phyloP scores from a whole-genome alignment of 2,797 vertebrate genomes.

The Lates japonicus region DNA sequence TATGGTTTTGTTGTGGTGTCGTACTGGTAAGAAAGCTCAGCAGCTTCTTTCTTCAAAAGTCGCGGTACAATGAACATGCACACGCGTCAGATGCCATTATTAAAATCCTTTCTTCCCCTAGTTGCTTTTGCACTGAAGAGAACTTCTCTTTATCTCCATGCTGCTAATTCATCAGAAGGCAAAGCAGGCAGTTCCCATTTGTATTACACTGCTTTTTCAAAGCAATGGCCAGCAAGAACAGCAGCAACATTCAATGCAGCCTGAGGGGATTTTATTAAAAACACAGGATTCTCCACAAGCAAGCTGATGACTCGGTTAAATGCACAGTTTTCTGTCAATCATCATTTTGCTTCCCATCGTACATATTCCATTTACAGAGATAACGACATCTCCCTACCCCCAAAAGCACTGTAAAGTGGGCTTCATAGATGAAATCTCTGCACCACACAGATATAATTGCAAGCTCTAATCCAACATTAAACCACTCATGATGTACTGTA shows the following conservation, averaged over 20 bases:
- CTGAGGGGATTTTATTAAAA: conserved; percentile 55
- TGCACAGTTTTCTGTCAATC: conserved; percentile 47
- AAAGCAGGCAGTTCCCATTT: conserved; percentile 43
- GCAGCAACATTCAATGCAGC: conserved; percentile 34
- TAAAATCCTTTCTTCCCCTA: conserved; percentile 23
- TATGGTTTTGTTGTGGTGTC: background rate
- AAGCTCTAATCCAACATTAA: conserved; percentile 68
- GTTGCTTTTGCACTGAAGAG: conserved; percentile 26
- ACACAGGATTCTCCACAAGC: conserved; percentile 35
- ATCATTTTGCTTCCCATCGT: conserved; percentile 68
- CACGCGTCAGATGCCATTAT: conserved; percentile 24
- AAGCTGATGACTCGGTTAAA: conserved; percentile 57
- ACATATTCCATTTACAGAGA: conserved; percentile 68
- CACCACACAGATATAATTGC: conserved; percentile 65
- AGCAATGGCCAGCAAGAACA: conserved; percentile 9
- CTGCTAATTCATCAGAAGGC: conserved; percentile 44
- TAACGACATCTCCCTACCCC: conserved; percentile 48
- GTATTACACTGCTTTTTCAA: conserved; percentile 38
- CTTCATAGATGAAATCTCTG: conserved; percentile 62
- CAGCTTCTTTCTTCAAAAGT: conserved; percentile 32
- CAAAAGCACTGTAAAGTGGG: conserved; percentile 66
- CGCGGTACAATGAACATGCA: conserved; percentile 36
- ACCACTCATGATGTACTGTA: conserved; percentile 71
- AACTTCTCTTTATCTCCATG: conserved; percentile 23
- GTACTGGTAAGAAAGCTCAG: background rate